Evolutionary conservation across 2,113 vertebrate genomes (phyloP), one percentile per base, ranked within the genome.

Genomic region (Bostrychus sinensis): DNA sequence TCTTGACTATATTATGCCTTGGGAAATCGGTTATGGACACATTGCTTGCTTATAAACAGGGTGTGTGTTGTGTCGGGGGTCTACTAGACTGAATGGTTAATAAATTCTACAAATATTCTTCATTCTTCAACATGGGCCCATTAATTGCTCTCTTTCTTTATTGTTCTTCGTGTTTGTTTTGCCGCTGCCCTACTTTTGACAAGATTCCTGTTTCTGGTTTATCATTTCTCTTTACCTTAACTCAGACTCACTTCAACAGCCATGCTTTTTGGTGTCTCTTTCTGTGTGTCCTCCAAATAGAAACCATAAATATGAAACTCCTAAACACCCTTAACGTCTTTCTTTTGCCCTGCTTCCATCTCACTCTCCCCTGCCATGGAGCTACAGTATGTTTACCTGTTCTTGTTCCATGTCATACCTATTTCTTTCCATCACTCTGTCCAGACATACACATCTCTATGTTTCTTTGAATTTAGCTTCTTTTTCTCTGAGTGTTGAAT

Each of bases 121-220:
- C 32, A 11, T 22, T 4, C 37, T 11, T 7, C 22, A 23, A 13
- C 57, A 5, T 23, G 1, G 3, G 2, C 23, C 12, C 13, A 28
- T 13, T 6, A 60, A 22, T 20, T 50, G 28, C 28, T 36, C 65
- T 48, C n/a, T n/a, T n/a, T n/a, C n/a, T n/a, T n/a, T n/a, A n/a
- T n/a, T n/a, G n/a, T n/a, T n/a, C n/a, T n/a, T n/a, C n/a, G n/a
- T n/a, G n/a, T n/a, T n/a, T n/a, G n/a, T n/a, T 56, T 79, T 51
- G 58, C 73, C 62, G 59, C 75, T 75, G 69, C 75, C 65, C 73
- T 65, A 56, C 71, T 78, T 71, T 61, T 81, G 81, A 83, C 83
- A 75, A 82, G 74, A 75, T 84, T 50, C 76, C 64, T 84, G 73
- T 85, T 88, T 82, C 86, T 80, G 78, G 74, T 81, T 75, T 79